Evolutionary conservation across 2,888 invertebrate genomes (phyloP).

Genomic region (Microctonus aethiopoides): DNA sequence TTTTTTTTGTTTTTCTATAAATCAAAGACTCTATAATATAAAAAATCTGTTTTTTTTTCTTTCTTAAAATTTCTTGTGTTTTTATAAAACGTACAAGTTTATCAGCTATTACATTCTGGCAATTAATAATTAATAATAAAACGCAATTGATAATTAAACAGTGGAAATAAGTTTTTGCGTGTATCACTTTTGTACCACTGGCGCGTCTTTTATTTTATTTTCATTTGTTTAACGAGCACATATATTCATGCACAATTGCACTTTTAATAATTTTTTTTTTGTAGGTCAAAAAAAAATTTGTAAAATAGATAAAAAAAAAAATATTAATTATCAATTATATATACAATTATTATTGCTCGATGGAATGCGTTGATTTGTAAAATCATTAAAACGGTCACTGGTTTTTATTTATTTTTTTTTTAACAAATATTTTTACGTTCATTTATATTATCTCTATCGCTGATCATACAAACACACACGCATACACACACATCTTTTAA

Average conservation of each 20-base stretch:
- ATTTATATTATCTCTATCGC: not conserved
- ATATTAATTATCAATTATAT: constrained; percentile 32
- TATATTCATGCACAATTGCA: constrained; percentile 36
- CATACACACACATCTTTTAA: not conserved
- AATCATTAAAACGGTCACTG: constrained; percentile 20
- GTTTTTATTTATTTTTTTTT: not conserved
- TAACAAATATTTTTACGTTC: not conserved
- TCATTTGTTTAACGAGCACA: not conserved
- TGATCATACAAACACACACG: not conserved
- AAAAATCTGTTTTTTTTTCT: constrained; percentile 37
- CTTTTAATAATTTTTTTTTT: constrained; percentile 29
- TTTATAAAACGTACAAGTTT: constrained; percentile 28
- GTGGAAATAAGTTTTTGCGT: not conserved
- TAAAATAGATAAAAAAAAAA: constrained; percentile 21
- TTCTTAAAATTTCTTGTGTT: not conserved
- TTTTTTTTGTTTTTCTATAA: constrained; percentile 52
- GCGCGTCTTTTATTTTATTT: not conserved
- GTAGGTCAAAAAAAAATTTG: constrained; percentile 17
- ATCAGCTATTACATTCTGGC: constrained; percentile 40
- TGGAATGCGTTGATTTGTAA: constrained; percentile 35
- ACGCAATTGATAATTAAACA: constrained; percentile 18
- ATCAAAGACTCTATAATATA: constrained; percentile 63
- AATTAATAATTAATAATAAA: constrained; percentile 40
- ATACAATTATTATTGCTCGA: constrained; percentile 31
- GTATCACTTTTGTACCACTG: no score